Percentiles rank a stretch among this genome's conserved stretches.
These are phyloP conservation scores for Parochlus steinenii DNA, from an alignment of 2,888 invertebrate species.

Conservation along the genomic window DNA sequence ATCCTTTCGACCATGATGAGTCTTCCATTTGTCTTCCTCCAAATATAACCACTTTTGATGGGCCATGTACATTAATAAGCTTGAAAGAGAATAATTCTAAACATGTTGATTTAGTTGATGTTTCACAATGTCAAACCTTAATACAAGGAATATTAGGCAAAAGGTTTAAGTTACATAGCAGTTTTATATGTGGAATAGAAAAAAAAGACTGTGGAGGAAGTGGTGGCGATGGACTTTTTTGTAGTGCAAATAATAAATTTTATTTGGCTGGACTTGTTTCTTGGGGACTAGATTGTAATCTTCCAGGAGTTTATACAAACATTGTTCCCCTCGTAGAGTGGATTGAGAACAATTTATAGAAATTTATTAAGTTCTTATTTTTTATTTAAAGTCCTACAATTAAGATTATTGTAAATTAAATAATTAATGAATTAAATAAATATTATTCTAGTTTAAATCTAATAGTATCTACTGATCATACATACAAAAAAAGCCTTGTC, in stretches of 20 bases:
- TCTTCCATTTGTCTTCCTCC: conserved; percentile 26
- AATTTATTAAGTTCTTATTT: no score
- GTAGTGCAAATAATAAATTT: conserved; percentile 3
- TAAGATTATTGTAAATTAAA: no score
- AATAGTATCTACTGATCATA: no score
- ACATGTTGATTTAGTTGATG: conserved; percentile 34
- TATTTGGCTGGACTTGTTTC: conserved; percentile 42
- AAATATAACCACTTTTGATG: conserved; percentile 7
- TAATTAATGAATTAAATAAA: no score
- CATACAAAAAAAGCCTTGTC: no score
- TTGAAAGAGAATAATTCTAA: no score
- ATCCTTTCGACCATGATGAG: no score
- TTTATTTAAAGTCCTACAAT: no score
- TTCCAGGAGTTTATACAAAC: conserved; percentile 58
- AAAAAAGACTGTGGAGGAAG: conserved; percentile 36
- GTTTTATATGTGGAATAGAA: conserved; percentile 66
- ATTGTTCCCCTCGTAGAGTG: conserved; percentile 44
- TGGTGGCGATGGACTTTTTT: conserved; percentile 51
- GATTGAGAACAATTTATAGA: conserved; percentile 35
- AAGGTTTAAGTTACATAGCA: conserved; percentile 42
- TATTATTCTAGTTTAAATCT: no score
- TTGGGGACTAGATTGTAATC: conserved; percentile 61
- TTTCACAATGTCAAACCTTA: conserved; percentile 24
- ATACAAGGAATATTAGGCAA: conserved; percentile 42
- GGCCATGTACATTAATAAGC: no score